Evolutionary conservation across 2,797 vertebrate genomes (phyloP), one percentile per base, ranked within the genome.

Genomic region (Galago senegalensis): DNA sequence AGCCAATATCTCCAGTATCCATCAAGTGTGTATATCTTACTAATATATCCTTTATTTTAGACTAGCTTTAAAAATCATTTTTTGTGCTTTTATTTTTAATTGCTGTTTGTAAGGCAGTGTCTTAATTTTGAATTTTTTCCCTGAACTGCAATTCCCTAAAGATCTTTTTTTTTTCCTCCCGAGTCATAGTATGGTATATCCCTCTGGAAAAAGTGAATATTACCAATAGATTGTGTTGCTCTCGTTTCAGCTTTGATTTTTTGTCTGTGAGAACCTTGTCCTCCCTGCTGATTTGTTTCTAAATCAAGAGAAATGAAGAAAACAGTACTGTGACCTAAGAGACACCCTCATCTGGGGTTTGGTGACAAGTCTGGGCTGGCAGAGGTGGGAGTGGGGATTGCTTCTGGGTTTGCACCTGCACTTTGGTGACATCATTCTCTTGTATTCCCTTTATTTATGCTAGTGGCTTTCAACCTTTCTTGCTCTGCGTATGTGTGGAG

Each of bases 371-470:
- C 67, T 6, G 49, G 87, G 67, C 92, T 87, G 63, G 84, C 70
- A 37, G 77, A 85, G 89, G 25, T 1, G 0, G 1, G 27, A 80
- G n/a, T 5, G 31, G 87, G 89, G 82, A 70, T 65, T 0, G 87
- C 94, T 98, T 98, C 84, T 56, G 37, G 29, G 92, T 98, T 96
- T 93, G 97, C 98, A 98, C 97, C 95, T 98, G 98, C 98, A 98
- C 98, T 98, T 98, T 96, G 97, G 95, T 94, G 75, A 96, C 13
- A 1, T 87, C 76, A 16, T 91, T 85, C 79, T 61, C 95, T 58
- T 94, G 43, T 84, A 91, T 93, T 94, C 95, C 77, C 11, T 7
- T 73, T 77, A 53, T 86, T 72, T 90, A 46, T 60, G 70, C 91
- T 95, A 65, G 25, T 46, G 18, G 87, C 73, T 90, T 89, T 69